These are phyloP conservation scores for Pycnonotus jocosus DNA, from an alignment of 2,113 vertebrate genomes.

Conservation along the genomic window DNA sequence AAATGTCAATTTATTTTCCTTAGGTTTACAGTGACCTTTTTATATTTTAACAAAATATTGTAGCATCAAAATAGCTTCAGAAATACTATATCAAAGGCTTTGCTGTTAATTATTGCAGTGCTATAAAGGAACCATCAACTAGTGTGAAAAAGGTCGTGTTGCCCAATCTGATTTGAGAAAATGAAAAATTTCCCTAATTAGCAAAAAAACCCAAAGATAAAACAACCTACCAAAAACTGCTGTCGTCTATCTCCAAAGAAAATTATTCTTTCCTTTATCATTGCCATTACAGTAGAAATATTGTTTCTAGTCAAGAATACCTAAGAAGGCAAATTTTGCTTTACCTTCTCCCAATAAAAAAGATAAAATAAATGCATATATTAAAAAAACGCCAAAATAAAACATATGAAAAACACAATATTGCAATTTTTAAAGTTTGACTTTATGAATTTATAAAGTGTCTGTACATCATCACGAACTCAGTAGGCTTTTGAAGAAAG, in stretches of 20 bases:
- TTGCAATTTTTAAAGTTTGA: background rate
- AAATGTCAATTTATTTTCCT: background rate
- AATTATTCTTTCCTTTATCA: background rate
- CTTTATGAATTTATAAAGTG: background rate
- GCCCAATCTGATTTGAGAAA: background rate
- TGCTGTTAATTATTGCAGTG: background rate
- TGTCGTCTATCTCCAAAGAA: background rate
- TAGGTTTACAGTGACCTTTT: background rate
- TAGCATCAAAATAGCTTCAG: background rate
- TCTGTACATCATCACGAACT: background rate
- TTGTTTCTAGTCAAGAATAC: background rate
- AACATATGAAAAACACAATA: background rate
- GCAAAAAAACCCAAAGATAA: background rate
- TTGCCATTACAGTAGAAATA: background rate
- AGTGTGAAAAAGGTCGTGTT: background rate
- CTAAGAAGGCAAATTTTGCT: background rate
- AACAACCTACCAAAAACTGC: background rate
- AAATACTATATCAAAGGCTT: background rate
- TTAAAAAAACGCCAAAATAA: background rate
- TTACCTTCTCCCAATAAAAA: background rate
- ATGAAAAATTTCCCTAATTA: background rate
- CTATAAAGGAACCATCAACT: background rate
- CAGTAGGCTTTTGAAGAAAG: background rate
- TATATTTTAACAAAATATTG: background rate
- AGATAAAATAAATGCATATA: background rate